Evolutionary conservation across 2,113 vertebrate species (phyloP).

Genomic region (Scomber scombrus): DNA sequence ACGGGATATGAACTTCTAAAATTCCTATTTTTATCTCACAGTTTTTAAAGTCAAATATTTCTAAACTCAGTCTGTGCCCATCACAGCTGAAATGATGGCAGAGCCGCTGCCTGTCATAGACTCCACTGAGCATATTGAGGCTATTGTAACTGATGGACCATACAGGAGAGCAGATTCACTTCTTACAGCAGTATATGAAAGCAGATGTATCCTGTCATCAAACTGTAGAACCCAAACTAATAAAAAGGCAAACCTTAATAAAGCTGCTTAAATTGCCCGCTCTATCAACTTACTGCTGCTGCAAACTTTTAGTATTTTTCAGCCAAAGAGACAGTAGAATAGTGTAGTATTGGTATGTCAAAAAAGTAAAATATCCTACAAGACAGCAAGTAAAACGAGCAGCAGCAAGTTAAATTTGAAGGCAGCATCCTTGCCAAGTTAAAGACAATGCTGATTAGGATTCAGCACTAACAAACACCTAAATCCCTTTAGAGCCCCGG

Average conservation of each 20-base stretch:
- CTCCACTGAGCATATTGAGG: constrained; percentile 31
- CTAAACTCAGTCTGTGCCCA: not conserved
- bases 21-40: too few relatives aligned
- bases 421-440: constrained; percentile 54
- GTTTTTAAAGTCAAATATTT: not conserved
- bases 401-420: constrained; percentile 38
- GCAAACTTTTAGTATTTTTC: constrained; percentile 1
- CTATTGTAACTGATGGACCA: constrained; percentile 34
- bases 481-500: constrained; percentile 70
- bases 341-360: not conserved
- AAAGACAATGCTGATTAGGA: constrained; percentile 65
- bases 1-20: too few relatives aligned
- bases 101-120: not conserved
- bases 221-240: constrained; percentile 8
- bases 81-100: constrained; percentile 17
- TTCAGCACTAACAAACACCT: constrained; percentile 68
- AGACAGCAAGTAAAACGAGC: not conserved
- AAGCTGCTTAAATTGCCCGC: constrained; percentile 4
- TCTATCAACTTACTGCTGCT: constrained; percentile 1
- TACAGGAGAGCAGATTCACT: constrained; percentile 20
- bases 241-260: constrained; percentile 27
- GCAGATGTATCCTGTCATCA: constrained; percentile 47
- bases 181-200: constrained; percentile 25
- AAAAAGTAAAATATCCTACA: not conserved
- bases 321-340: not conserved